Evolutionary conservation across 2,888 invertebrate species (phyloP).

Genomic region (Hoplodrina ambigua): DNA sequence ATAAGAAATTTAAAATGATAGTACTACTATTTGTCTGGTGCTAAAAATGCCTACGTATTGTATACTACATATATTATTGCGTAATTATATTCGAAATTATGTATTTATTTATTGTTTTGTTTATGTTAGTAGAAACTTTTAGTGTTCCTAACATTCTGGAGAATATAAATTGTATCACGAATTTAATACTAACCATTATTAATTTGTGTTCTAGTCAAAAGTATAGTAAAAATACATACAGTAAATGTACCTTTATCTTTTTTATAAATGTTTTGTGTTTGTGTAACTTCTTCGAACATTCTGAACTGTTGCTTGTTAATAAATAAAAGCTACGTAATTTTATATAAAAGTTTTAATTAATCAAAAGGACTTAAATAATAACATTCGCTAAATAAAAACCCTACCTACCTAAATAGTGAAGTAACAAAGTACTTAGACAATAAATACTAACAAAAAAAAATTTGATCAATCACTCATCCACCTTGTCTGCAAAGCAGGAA

Average conservation of each 20-base stretch:
- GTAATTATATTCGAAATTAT: neutral
- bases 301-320: conserved; percentile 24
- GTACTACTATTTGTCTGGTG: conserved; percentile 13
- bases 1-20: neutral
- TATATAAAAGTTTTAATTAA: conserved; percentile 8
- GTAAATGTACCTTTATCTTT: neutral
- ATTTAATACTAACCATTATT: conserved; percentile 35
- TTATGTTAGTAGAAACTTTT: neutral
- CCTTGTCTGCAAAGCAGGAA: conserved; percentile 38
- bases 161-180: conserved; percentile 2
- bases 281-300: conserved; percentile 21
- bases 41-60: conserved; percentile 14
- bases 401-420: neutral
- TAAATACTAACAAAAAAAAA: neutral
- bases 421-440: neutral
- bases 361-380: neutral
- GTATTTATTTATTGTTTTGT: conserved; percentile 3
- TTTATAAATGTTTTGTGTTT: conserved; percentile 5
- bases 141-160: conserved; percentile 33
- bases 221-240: conserved; percentile 19
- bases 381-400: neutral
- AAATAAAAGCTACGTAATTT: neutral
- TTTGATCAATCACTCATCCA: neutral
- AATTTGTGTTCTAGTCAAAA: conserved; percentile 71
- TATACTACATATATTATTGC: neutral